These are phyloP conservation scores for Xylocampa areola DNA, from an alignment of 2,888 invertebrate species.

Conservation along the genomic window DNA sequence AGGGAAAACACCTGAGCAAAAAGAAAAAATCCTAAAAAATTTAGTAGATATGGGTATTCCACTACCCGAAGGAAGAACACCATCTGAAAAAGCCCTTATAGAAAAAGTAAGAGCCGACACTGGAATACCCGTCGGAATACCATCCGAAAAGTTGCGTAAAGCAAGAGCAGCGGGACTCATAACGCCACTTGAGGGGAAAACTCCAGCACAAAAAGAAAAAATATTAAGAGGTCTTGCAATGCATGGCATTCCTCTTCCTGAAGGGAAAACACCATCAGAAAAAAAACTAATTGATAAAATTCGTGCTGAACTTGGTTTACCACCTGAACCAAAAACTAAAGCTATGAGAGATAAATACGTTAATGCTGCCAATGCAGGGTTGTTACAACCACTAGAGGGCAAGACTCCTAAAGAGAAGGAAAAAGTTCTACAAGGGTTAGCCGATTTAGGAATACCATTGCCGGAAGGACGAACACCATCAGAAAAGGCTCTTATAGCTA, in stretches of 20 bases:
- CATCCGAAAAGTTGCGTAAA: slow-evolving; percentile 51
- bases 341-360: slow-evolving; percentile 49
- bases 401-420: slow-evolving; percentile 51
- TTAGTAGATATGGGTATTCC: slow-evolving; percentile 56
- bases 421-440: slow-evolving; percentile 43
- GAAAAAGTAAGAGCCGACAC: slow-evolving; percentile 12
- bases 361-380: slow-evolving; percentile 55
- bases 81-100: slow-evolving; percentile 19
- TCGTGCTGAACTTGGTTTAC: slow-evolving; percentile 61
- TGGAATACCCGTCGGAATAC: slow-evolving; percentile 23
- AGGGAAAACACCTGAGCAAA: slow-evolving; percentile 58
- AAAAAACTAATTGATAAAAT: slow-evolving; percentile 60
- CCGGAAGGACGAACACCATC: slow-evolving; percentile 53
- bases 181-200: slow-evolving; percentile 62
- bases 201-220: slow-evolving; percentile 57
- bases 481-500: slow-evolving; percentile 1
- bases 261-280: slow-evolving; percentile 65
- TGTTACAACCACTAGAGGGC: slow-evolving; percentile 54
- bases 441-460: slow-evolving; percentile 42
- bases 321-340: slow-evolving; percentile 58
- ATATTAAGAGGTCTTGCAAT: slow-evolving; percentile 56
- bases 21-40: slow-evolving; percentile 56
- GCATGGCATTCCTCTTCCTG: slow-evolving; percentile 62
- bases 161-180: slow-evolving; percentile 60
- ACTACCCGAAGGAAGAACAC: slow-evolving; percentile 46